A percentile compares a stretch with the other conserved stretches of the same genome.
Conservation (phyloP, 2,797 vertebrate genomes). For the Alfaro cultratus region DNA sequence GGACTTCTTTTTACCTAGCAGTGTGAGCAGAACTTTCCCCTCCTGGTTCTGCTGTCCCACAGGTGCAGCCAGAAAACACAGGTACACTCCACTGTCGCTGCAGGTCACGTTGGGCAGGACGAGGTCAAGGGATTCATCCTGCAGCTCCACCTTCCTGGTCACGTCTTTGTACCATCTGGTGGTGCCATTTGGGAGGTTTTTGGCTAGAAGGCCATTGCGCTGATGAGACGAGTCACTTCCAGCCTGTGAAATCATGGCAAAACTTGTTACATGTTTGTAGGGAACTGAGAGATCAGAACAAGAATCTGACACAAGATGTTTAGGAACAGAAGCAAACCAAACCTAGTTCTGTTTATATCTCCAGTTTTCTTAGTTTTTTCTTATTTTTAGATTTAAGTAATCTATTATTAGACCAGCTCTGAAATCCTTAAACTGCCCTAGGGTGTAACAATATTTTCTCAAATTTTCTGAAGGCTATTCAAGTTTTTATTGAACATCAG, state of each 20-base stretch:
- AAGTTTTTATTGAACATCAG: neutral
- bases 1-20: slow-evolving; percentile 59
- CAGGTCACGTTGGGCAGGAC: slow-evolving; percentile 60
- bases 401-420: neutral
- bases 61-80: slow-evolving; percentile 70
- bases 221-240: accelerated
- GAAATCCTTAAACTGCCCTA: neutral
- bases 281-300: neutral
- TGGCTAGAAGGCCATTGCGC: slow-evolving; percentile 37
- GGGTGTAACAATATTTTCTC: neutral
- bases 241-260: slow-evolving; percentile 26
- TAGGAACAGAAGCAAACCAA: neutral
- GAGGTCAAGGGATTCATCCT: slow-evolving; percentile 38
- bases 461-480: neutral
- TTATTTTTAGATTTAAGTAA: neutral
- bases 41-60: slow-evolving; percentile 73
- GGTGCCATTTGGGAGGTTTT: slow-evolving; percentile 26
- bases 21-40: slow-evolving; percentile 47
- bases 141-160: slow-evolving; percentile 37
- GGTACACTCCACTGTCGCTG: slow-evolving; percentile 63
- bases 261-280: neutral
- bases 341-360: neutral
- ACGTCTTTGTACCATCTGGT: neutral
- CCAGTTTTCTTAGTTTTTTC: neutral
- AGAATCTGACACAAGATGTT: slow-evolving; percentile 1